Conservation (phyloP, 2,888 invertebrate species). For the Nomada fabriciana region DNA sequence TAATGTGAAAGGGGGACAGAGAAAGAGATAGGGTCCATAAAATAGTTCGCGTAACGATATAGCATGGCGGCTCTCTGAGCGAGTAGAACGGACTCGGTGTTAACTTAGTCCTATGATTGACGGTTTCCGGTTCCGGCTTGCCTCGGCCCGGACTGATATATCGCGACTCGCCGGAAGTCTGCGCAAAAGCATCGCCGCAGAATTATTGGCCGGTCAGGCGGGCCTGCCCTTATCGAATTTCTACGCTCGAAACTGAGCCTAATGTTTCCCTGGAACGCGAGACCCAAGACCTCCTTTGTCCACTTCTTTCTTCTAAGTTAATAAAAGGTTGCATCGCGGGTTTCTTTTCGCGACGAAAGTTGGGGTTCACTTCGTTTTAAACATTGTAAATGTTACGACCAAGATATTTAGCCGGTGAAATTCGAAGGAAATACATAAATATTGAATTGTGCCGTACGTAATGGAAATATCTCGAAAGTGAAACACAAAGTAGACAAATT, state of each 20-base stretch:
- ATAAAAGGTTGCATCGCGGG: too few relatives aligned
- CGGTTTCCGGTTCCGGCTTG: slow-evolving; percentile 79
- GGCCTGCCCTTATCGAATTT: slow-evolving; percentile 70
- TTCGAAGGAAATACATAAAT: too few relatives aligned
- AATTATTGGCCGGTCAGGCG: slow-evolving; percentile 74
- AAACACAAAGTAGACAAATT: too few relatives aligned
- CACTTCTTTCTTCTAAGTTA: background rate
- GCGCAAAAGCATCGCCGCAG: slow-evolving; percentile 72
- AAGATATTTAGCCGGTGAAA: too few relatives aligned
- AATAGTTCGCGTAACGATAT: slow-evolving; percentile 67
- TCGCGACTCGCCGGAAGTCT: slow-evolving; percentile 77
- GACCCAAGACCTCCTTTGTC: slow-evolving; percentile 7
- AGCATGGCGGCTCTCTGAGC: slow-evolving; percentile 58
- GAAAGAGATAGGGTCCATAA: slow-evolving; percentile 64
- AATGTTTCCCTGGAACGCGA: slow-evolving; percentile 65
- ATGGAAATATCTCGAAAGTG: too few relatives aligned
- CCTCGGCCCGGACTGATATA: slow-evolving; percentile 75
- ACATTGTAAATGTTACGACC: too few relatives aligned
- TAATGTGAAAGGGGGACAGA: slow-evolving; percentile 26
- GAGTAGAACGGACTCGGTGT: slow-evolving; percentile 66
- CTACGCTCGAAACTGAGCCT: slow-evolving; percentile 67
- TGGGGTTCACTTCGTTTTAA: too few relatives aligned
- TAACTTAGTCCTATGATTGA: slow-evolving; percentile 79
- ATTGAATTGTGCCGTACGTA: too few relatives aligned
- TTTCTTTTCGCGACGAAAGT: too few relatives aligned